These are phyloP conservation scores for Platerodrilus igneus DNA, from an alignment of 2,888 invertebrate species.

Conservation along the genomic window DNA sequence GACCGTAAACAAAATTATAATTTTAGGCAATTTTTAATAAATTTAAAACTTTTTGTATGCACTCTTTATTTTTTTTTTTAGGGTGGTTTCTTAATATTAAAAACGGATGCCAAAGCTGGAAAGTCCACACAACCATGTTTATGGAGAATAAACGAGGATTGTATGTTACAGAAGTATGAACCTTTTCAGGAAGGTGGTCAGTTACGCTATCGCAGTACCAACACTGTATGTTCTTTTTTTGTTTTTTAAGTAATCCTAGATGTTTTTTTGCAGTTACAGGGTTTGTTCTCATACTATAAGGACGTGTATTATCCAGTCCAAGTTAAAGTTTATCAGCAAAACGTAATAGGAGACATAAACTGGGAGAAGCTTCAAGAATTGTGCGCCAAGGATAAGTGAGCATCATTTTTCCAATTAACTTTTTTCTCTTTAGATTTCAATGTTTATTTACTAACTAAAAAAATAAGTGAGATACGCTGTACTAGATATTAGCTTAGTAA, in stretches of 20 bases:
- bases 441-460: conserved; percentile 11
- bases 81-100: conserved; percentile 45
- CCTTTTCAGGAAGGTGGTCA: conserved; percentile 43
- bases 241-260: background rate
- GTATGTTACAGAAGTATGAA: conserved; percentile 49
- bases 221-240: conserved; percentile 39
- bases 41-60: no score
- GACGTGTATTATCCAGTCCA: conserved; percentile 44
- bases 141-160: conserved; percentile 48
- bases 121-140: conserved; percentile 44
- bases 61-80: no score
- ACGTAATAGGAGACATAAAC: conserved; percentile 41
- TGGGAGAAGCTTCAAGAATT: conserved; percentile 43
- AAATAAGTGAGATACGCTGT: no score
- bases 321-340: conserved; percentile 40
- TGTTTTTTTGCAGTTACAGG: conserved; percentile 41
- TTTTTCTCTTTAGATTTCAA: no score
- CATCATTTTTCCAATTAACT: conserved; percentile 5
- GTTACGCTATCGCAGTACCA: conserved; percentile 44
- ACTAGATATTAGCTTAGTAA: no score
- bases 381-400: conserved; percentile 41
- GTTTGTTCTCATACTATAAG: conserved; percentile 46
- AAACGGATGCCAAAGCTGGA: conserved; percentile 43
- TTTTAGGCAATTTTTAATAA: no score
- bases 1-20: no score